Evolutionary conservation across 2,113 vertebrate species (phyloP), one percentile per base, ranked within the genome.

Genomic region (Condylura cristata): DNA sequence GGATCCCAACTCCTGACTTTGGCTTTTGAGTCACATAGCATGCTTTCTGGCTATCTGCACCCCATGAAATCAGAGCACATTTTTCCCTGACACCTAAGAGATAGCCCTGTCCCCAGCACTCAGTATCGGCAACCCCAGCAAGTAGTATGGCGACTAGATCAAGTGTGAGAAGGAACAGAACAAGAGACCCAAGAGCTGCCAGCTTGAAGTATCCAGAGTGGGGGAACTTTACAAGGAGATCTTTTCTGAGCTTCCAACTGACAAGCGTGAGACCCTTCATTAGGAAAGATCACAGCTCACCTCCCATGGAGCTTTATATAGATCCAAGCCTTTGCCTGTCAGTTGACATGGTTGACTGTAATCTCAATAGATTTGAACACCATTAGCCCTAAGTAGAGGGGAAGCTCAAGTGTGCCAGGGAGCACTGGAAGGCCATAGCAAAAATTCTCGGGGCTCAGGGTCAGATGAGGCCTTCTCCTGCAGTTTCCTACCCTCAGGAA

Each of bases 31-130:
- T 95, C 89, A 83, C 86, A 80, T 32, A 92, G 58, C 82, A 92
- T 75, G 71, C 91, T 96, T 96, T 95, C 94, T 96, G 95, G 92
- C 94, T 95, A 90, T 76, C 93, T 93, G 46, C 32, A 92, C 83
- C 89, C 89, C 88, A 89, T 85, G 79, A 94, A 97, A 96, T 97
- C 95, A 96, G 78, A 97, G 92, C 95, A 96, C 95, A 96, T 97
- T 97, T 97, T 97, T 96, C 76, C 89, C 75, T 97, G 96, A 97
- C 95, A 96, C 86, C 87, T 96, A 71, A 78, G 70, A 88, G 97
- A 97, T 97, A 97, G 96, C 81, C 96, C 89, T 92, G 92, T 96
- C 88, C 95, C 94, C 82, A 96, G 96, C 97, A 97, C 96, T 95
- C 60, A 8, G 94, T 96, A 94, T 97, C 74, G 34, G 88, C 92